A percentile compares a stretch with the other conserved stretches of the same genome.
phyloP scores from a whole-genome alignment of 2,888 invertebrate genomes.

The Megamerina dolium region DNA sequence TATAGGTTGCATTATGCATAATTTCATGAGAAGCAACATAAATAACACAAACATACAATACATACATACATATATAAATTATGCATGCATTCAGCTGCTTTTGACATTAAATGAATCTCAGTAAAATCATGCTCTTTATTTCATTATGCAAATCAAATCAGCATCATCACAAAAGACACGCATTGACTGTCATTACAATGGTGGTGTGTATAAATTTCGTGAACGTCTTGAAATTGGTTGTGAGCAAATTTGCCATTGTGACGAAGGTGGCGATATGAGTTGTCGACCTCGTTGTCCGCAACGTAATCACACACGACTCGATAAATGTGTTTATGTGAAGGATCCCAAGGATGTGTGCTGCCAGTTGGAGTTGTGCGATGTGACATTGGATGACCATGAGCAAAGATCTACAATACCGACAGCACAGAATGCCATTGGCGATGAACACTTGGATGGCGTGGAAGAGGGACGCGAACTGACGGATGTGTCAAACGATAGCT shows the following conservation, averaged over 20 bases:
- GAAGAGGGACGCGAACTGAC: constrained; percentile 37
- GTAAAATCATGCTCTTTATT: constrained; percentile 3
- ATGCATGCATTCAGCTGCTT: too few species aligned
- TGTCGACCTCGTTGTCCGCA: constrained; percentile 66
- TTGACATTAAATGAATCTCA: too few species aligned
- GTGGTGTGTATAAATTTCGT: constrained; percentile 64
- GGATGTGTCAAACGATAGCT: constrained; percentile 19
- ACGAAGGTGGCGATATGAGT: constrained; percentile 64
- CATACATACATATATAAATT: too few species aligned
- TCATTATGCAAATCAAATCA: constrained; percentile 18
- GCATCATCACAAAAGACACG: constrained; percentile 34
- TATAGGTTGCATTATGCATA: too few species aligned
- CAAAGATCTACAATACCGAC: constrained; percentile 43
- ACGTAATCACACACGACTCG: constrained; percentile 54
- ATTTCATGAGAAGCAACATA: too few species aligned
- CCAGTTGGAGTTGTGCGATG: constrained; percentile 78
- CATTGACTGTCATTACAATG: constrained; percentile 50
- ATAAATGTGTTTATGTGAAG: constrained; percentile 74
- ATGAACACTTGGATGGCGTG: constrained; percentile 18
- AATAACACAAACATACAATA: too few species aligned
- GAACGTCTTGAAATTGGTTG: constrained; percentile 76
- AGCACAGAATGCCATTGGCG: constrained; percentile 30
- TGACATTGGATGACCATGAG: constrained; percentile 72
- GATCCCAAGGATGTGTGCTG: constrained; percentile 82
- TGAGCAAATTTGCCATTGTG: constrained; percentile 70